phyloP scores from a whole-genome alignment of 2,113 vertebrate genomes.

The Reinhardtius hippoglossoides region DNA sequence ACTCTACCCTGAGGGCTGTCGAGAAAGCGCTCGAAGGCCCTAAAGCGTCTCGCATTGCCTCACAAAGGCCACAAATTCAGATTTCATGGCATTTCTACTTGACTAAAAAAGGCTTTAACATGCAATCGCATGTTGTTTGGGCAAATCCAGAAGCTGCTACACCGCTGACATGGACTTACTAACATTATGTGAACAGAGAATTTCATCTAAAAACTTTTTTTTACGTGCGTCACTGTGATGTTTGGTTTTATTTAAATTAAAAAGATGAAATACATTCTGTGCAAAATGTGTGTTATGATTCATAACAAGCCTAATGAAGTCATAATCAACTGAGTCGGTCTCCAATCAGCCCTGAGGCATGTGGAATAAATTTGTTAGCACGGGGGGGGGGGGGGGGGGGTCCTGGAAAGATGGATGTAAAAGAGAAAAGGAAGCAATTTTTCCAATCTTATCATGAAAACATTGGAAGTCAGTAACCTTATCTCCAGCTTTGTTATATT shows the following conservation, averaged over 20 bases:
- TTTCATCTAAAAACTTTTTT: not conserved
- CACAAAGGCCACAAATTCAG: constrained; percentile 47
- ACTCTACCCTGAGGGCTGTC: constrained; percentile 32
- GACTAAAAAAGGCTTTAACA: not conserved
- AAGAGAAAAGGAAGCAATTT: not conserved
- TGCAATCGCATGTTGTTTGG: constrained; percentile 1
- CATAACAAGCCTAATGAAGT: constrained; percentile 57
- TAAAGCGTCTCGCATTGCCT: constrained; percentile 36
- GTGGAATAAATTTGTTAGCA: constrained; percentile 48
- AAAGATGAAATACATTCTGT: constrained; percentile 32
- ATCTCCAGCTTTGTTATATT: too few species aligned
- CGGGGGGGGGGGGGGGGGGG: too few species aligned
- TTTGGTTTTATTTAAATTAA: constrained; percentile 56
- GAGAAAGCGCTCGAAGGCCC: constrained; percentile 37
- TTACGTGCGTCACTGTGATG: constrained; percentile 10
- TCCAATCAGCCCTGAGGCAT: constrained; percentile 31
- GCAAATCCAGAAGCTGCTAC: not conserved
- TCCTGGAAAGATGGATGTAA: constrained; percentile 4
- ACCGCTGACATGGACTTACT: not conserved
- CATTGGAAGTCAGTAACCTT: too few species aligned
- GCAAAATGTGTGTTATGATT: constrained; percentile 40
- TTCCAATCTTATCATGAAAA: too few species aligned
- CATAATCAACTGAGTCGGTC: constrained; percentile 53
- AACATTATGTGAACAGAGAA: not conserved
- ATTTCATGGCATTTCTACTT: constrained; percentile 30